A percentile compares a stretch with the other conserved stretches of the same genome.
phyloP scores from a whole-genome alignment of 2,113 vertebrate species.

The Brachyistius frenatus region DNA sequence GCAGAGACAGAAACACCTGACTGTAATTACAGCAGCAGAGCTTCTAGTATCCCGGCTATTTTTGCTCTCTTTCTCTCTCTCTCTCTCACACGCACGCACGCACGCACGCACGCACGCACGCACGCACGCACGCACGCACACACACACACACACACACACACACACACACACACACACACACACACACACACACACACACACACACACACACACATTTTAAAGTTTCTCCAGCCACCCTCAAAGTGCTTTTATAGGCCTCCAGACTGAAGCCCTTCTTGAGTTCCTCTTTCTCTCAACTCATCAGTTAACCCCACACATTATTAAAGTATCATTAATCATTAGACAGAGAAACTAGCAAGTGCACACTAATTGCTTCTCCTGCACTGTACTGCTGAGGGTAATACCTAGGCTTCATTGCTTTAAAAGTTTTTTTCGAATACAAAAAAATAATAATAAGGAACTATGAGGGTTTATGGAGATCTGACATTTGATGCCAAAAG shows the following conservation, averaged over 20 bases:
- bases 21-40: slow-evolving; percentile 70
- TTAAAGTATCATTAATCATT: slow-evolving; percentile 19
- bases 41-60: slow-evolving; percentile 43
- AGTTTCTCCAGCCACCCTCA: neutral
- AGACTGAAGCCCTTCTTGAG: neutral
- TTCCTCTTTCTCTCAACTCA: neutral
- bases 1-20: slow-evolving; percentile 63
- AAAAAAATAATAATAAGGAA: neutral
- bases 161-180: neutral
- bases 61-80: slow-evolving; percentile 1
- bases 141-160: slow-evolving; percentile 5
- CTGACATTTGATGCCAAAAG: too few species aligned
- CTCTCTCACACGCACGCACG: slow-evolving; percentile 1
- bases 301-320: slow-evolving; percentile 21
- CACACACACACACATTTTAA: neutral
- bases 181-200: neutral
- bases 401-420: slow-evolving; percentile 11
- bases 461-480: neutral
- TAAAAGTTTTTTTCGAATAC: neutral
- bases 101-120: neutral
- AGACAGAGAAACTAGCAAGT: slow-evolving; percentile 9
- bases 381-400: slow-evolving; percentile 10
- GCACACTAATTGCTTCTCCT: slow-evolving; percentile 20
- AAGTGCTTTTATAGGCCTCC: neutral
- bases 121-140: neutral